phyloP scores from a whole-genome alignment of 2,113 vertebrate genomes.

The Cyprinodon variegatus region DNA sequence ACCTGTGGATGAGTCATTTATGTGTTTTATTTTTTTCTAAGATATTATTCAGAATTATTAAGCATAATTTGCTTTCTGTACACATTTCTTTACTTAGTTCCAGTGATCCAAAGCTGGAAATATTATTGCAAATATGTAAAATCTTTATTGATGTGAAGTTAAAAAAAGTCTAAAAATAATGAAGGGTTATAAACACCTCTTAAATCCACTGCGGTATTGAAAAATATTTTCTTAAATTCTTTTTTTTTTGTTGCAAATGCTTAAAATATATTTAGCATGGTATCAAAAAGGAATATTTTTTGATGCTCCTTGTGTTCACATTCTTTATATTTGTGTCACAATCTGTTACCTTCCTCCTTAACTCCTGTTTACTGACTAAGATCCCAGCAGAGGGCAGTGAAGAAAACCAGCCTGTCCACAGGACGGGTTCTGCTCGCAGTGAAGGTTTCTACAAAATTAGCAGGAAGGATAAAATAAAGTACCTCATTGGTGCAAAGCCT shows the following conservation, averaged over 20 bases:
- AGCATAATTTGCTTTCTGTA: too few relatives aligned
- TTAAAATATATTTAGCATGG: too few relatives aligned
- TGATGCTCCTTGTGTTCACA: too few relatives aligned
- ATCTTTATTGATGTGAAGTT: background rate
- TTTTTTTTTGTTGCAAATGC: too few relatives aligned
- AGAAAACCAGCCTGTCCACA: slow-evolving; percentile 83
- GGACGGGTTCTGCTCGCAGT: slow-evolving; percentile 90
- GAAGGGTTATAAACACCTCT: background rate
- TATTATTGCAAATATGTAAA: background rate
- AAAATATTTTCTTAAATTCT: too few relatives aligned
- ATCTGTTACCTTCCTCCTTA: slow-evolving; percentile 77
- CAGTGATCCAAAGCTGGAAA: too few relatives aligned
- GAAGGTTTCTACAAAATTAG: slow-evolving; percentile 98
- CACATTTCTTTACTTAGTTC: too few relatives aligned
- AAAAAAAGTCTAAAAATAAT: background rate
- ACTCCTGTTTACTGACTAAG: slow-evolving; percentile 88
- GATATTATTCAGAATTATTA: too few relatives aligned
- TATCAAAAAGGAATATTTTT: too few relatives aligned
- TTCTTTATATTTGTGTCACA: background rate
- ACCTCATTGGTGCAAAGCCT: slow-evolving; percentile 85
- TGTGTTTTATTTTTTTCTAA: too few relatives aligned
- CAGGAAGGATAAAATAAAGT: slow-evolving; percentile 92
- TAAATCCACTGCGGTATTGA: background rate
- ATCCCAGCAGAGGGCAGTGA: slow-evolving; percentile 83
- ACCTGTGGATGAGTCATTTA: too few relatives aligned